Evolutionary conservation across 2,113 vertebrate genomes (phyloP).

Genomic region (Zeus faber): DNA sequence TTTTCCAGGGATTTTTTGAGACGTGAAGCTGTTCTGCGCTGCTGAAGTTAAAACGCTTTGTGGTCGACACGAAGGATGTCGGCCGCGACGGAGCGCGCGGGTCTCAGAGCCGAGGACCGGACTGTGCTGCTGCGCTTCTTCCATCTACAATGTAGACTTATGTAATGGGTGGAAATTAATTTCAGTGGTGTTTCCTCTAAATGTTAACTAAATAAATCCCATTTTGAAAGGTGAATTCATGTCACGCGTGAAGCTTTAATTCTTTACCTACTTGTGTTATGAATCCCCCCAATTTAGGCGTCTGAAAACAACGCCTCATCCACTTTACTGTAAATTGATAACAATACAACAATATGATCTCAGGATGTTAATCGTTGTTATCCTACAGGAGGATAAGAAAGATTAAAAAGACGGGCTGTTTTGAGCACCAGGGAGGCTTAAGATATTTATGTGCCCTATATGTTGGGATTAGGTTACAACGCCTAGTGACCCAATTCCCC

Average conservation of each 20-base stretch:
- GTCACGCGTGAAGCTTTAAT: conserved; percentile 6
- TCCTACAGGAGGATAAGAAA: conserved; percentile 26
- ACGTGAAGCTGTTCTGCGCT: conserved; percentile 52
- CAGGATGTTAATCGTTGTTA: conserved; percentile 28
- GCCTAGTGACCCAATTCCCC: conserved; percentile 60
- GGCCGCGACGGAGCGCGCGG: conserved; percentile 13
- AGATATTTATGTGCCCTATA: conserved; percentile 40
- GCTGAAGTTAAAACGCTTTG: conserved; percentile 39
- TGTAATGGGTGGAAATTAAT: conserved; percentile 72
- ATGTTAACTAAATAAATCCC: conserved; percentile 78
- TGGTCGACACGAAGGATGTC: conserved; percentile 46
- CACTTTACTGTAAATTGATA: conserved; percentile 38
- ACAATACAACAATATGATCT: conserved; percentile 44
- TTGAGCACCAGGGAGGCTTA: conserved; percentile 42
- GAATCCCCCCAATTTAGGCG: conserved; percentile 42
- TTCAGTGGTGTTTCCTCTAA: conserved; percentile 76
- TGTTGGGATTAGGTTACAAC: conserved; percentile 52
- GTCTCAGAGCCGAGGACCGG: conserved; percentile 46
- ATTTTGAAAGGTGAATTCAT: conserved; percentile 57
- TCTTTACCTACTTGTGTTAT: conserved; percentile 40
- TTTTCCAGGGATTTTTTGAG: no score
- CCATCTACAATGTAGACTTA: conserved; percentile 64
- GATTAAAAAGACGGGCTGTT: conserved; percentile 46
- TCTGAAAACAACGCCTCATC: conserved; percentile 34
- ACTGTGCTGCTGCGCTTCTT: conserved; percentile 57